Percentiles rank a stretch among this genome's conserved stretches.
These are phyloP conservation scores for Hirtodrosophila duncani DNA, from an alignment of 2,888 invertebrate genomes.

Conservation along the genomic window DNA sequence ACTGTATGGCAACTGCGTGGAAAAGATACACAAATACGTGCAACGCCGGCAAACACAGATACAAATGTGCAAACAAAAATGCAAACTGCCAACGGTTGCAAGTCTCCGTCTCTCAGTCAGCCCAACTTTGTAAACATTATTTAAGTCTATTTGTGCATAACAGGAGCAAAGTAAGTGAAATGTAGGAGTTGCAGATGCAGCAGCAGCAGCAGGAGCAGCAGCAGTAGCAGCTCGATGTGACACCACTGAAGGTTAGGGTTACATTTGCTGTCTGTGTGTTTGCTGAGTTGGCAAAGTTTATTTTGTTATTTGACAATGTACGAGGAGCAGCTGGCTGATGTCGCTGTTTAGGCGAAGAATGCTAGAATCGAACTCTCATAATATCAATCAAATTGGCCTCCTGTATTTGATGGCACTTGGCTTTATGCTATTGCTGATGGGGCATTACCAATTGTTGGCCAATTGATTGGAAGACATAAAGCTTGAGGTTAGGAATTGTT, in stretches of 20 bases:
- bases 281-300: slow-evolving; percentile 57
- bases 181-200: too few species aligned
- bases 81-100: slow-evolving; percentile 45
- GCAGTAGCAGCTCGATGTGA: slow-evolving; percentile 11
- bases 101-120: neutral
- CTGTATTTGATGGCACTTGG: slow-evolving; percentile 37
- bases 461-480: slow-evolving; percentile 52
- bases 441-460: slow-evolving; percentile 58
- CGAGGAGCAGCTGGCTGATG: neutral
- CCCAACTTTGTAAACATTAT: slow-evolving; percentile 56
- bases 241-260: neutral
- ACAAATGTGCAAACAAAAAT: slow-evolving; percentile 66
- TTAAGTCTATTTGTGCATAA: slow-evolving; percentile 61
- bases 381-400: slow-evolving; percentile 55
- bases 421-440: slow-evolving; percentile 46
- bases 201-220: too few species aligned
- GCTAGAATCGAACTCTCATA: too few species aligned
- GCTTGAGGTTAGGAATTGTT: slow-evolving; percentile 2
- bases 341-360: slow-evolving; percentile 14
- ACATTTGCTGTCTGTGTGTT: slow-evolving; percentile 35
- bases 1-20: neutral
- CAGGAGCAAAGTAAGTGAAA: too few species aligned
- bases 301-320: slow-evolving; percentile 61
- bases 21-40: slow-evolving; percentile 64
- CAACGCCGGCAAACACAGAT: slow-evolving; percentile 59